Evolutionary conservation across 2,888 invertebrate genomes (phyloP), one percentile per base, ranked within the genome.

Genomic region (Congeria kusceri): DNA sequence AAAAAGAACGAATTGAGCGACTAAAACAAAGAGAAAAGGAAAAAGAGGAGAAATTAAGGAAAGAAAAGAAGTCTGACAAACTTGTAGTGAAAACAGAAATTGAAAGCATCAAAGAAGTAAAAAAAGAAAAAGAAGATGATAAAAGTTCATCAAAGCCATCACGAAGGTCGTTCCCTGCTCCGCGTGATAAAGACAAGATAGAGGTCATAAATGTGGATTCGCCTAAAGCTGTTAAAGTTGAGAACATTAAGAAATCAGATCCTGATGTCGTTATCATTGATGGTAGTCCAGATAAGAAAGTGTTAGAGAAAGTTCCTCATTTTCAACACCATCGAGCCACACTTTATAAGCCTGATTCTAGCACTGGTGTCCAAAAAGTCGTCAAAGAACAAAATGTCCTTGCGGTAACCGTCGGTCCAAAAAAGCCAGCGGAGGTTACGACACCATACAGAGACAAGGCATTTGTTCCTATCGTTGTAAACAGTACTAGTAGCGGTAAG

Each of bases 1-100:
- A 82, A 44, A 83, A 81, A 57, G 73, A 76, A 29, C 63, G 56
- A n/a, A 70, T 73, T 32, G 78, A 80, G 49, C 74, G 77, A 57
- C 73, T 73, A n/a, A 72, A 74, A 58, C 64, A 63, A 25, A 59
- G 74, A 29, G 74, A 81, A 49, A 74, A 74, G 56, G 74, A 81
- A 23, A 71, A 77, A 29, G 46, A 53, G 15, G 44, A 58, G 27
- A 59, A 77, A 39, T 53, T 65, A 39, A 76, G 39, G 27, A 20
- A 20, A 29, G 57, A 32, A 66, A 44, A 73, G 32, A 23, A 63
- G 32, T 27, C 15, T 27, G n/a, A 9, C 63, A 63, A 63, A 20
- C 27, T 53, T 11, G 25, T 25, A 23, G 53, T 53, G 5, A 63
- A 53, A 59, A 32, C 15, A 4, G 65, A 76, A 56, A 67, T 62